Percentiles rank a stretch among this genome's conserved stretches.
Conservation (phyloP, 2,888 invertebrate species). For the Acanthosepion pharaonis region DNA sequence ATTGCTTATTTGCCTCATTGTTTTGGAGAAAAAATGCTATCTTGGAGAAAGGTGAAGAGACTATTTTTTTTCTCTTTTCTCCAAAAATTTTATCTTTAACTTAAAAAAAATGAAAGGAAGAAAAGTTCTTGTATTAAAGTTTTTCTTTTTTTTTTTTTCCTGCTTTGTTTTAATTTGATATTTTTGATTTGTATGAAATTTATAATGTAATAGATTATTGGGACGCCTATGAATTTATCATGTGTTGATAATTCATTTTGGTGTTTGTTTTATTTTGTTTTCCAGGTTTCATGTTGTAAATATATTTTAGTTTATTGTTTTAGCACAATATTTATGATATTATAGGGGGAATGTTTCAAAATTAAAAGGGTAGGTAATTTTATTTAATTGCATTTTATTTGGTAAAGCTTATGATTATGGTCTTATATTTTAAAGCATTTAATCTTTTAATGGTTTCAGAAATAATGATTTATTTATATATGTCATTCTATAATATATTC, state of each 20-base stretch:
- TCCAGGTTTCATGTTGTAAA: neutral
- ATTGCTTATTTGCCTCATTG: neutral
- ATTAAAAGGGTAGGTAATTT: too few relatives aligned
- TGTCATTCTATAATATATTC: too few relatives aligned
- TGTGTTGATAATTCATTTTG: neutral
- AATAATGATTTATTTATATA: too few relatives aligned
- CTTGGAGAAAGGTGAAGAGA: neutral
- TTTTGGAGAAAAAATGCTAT: neutral
- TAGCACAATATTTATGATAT: neutral
- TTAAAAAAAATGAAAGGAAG: neutral
- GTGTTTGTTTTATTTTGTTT: neutral
- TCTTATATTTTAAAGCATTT: too few relatives aligned
- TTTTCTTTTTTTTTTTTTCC: neutral
- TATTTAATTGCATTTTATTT: too few relatives aligned
- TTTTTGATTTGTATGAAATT: neutral
- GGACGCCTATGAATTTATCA: neutral
- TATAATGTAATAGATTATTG: neutral
- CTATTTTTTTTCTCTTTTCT: neutral
- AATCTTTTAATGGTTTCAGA: too few relatives aligned
- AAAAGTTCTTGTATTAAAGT: neutral
- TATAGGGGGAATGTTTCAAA: too few relatives aligned
- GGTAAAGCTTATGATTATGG: too few relatives aligned
- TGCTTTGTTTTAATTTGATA: neutral
- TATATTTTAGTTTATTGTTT: neutral
- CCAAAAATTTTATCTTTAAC: neutral